Conservation (phyloP, 2,113 vertebrate species). For the Prunella fulvescens region DNA sequence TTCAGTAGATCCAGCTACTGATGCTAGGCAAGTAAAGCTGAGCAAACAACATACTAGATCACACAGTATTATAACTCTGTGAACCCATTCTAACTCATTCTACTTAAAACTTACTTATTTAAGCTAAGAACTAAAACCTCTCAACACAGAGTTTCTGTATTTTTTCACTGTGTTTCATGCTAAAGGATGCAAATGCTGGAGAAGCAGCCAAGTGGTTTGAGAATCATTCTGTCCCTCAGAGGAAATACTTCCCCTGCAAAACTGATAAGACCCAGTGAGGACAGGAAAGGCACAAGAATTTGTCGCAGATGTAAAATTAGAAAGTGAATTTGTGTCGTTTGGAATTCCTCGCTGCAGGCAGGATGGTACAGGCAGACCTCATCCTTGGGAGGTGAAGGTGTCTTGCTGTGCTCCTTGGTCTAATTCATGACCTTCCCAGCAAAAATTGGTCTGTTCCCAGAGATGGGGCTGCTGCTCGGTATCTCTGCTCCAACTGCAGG, state of each 20-base stretch:
- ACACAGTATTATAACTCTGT: neutral
- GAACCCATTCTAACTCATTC: neutral
- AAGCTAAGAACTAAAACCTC: neutral
- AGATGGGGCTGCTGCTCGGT: neutral
- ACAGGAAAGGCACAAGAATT: neutral
- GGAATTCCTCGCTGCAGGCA: neutral
- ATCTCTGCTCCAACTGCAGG: neutral
- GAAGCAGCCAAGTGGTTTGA: neutral
- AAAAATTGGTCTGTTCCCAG: neutral
- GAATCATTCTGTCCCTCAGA: neutral
- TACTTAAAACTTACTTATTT: neutral
- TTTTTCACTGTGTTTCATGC: neutral
- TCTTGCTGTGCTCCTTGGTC: neutral
- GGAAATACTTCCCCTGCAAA: neutral
- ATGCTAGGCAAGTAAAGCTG: neutral
- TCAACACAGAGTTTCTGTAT: neutral
- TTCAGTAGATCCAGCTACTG: neutral
- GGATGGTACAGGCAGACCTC: neutral
- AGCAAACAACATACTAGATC: neutral
- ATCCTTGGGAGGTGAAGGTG: neutral
- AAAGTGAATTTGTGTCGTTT: neutral
- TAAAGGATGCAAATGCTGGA: neutral
- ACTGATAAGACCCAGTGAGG: neutral
- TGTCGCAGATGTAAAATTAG: slow-evolving; percentile 11
- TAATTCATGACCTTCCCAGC: neutral